These are phyloP conservation scores for Deroplatys truncata DNA, from an alignment of 2,888 invertebrate species.

Conservation along the genomic window DNA sequence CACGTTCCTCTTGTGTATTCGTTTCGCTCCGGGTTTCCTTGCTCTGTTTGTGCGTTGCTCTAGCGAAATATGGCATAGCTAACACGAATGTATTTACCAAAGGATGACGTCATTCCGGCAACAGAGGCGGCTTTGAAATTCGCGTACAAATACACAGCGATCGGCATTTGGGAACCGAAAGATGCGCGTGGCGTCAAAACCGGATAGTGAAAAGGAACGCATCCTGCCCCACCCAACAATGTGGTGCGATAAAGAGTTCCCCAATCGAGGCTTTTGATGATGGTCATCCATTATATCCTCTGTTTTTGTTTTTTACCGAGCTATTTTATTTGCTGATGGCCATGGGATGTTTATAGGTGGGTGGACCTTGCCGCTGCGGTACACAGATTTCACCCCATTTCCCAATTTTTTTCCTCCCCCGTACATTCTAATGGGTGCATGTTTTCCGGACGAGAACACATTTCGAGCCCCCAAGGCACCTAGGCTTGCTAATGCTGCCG, in stretches of 20 bases:
- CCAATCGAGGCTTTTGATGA: background rate
- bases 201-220: background rate
- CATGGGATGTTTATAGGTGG: conserved; percentile 14
- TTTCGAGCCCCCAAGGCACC: background rate
- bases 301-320: background rate
- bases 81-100: background rate
- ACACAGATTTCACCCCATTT: conserved; percentile 10
- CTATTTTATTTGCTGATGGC: conserved; percentile 10
- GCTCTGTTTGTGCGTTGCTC: too few relatives aligned
- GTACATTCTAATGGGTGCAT: conserved; percentile 5
- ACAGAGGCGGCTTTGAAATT: background rate
- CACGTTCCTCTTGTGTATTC: too few relatives aligned
- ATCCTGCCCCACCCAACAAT: background rate
- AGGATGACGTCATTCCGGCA: background rate
- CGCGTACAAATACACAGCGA: background rate
- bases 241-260: background rate
- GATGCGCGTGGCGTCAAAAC: background rate
- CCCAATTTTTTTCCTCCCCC: background rate
- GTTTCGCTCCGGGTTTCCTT: too few relatives aligned
- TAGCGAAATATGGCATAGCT: background rate
- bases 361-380: background rate
- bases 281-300: background rate
- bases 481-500: conserved; percentile 7
- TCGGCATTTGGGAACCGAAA: background rate
- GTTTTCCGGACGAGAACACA: conserved; percentile 15